Base-by-base conservation (phyloP, 2,113 vertebrate genomes). In the Grallaria varia region DNA sequence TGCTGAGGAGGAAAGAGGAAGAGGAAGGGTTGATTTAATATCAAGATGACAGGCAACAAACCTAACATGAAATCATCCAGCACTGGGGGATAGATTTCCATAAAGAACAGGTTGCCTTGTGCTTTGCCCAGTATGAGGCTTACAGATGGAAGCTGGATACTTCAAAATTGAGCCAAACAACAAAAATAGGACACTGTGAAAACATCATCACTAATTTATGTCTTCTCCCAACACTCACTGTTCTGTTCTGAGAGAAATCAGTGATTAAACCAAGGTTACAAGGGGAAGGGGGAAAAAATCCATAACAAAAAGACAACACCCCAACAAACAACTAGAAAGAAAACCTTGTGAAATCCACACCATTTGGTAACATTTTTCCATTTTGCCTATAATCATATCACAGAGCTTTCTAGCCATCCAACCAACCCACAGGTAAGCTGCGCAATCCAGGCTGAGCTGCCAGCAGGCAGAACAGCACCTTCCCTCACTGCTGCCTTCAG, bases 121-220 rank as follows among this genome's bases (percentile, higher is more conserved):
- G 75, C 67, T 90, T 58, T 84, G 49, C 39, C 64, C 71, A 63
- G 33, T 47, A 50, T 0, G 1, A 83, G 17, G 40, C 30, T 93
- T 73, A 69, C 16, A 88, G 73, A 60, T 45, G 15, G 81, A 78
- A 64, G 22, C 31, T 30, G 22, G 67, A 44, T 44, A 67, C 21
- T 69, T 87, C 40, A 79, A 87, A 95, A 91, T 62, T 66, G 87
- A 93, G 42, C 45, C 67, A 66, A 91, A 87, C 55, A 63, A 76
- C 30, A 77, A 66, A 97, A 90, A 85, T 27, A 91, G 66, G 87
- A 90, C 71, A 87, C 7, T 35, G 66, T 9, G 18, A 73, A 96
- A 91, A 85, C 87, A 83, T 45, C 81, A 79, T 71, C 55, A 76
- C 39, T 94, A 85, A 93, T 89, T 93, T 59, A 90, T 40, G 11